Evolutionary conservation across 2,113 vertebrate species (phyloP), one percentile per base, ranked within the genome.

Genomic region (Dolichallabes microphthalmus): DNA sequence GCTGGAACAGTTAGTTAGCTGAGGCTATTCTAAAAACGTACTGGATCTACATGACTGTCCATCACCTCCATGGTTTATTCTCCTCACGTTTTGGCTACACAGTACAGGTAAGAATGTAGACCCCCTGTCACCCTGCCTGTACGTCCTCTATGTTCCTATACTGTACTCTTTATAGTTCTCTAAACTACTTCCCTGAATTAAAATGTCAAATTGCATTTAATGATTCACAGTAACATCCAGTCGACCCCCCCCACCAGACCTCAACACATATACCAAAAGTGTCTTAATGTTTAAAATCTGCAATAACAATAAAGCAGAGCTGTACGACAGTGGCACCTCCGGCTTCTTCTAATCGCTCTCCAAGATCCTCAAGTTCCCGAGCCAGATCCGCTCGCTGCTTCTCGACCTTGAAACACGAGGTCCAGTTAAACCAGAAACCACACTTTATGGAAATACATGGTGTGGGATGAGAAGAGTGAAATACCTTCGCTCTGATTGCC

Each of bases 301-400:
- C 22, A 61, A 12, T 58, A 60, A 63, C 22, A 35, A 6, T 35
- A 32, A 55, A 60, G 64, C 4, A n/a, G 60, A 60, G 93, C 92
- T 95, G 92, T 83, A 94, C 82, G 10, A 92, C 88, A 0, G 92
- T 93, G 66, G 93, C 93, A 76, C 93, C 94, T 35, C 93, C 90
- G 12, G 89, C 91, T 74, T 95, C 94, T 76, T 95, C 94, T 71
- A 93, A 85, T 71, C 92, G 88, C 32, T 95, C 93, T 2, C 91
- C 92, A 86, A 95, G 92, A 63, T 95, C 94, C 86, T 94, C 93
- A 0, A 95, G 92, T 82, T 95, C 94, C 35, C 89, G 74, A 73
- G 93, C 91, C 53, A 95, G 89, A 71, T 96, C 93, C 0, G 87
- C 92, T 81, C 91, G 87, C 86, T 96, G 94, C 86, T 96, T 96